Evolutionary conservation across 2,113 vertebrate genomes (phyloP).

Genomic region (Chelonoidis abingdonii): DNA sequence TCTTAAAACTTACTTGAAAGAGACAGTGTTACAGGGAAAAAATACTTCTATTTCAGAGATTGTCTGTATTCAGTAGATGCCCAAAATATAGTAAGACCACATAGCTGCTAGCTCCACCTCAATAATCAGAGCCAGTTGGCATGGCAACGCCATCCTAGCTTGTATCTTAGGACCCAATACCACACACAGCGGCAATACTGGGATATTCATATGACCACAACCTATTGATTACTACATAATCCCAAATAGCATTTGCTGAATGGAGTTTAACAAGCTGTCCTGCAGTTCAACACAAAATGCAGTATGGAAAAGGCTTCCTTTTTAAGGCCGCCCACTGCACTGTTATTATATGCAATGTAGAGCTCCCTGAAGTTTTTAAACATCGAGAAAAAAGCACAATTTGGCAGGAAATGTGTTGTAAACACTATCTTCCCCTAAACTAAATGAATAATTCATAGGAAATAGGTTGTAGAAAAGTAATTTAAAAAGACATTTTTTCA

Average conservation of each 20-base stretch:
- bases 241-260: conserved; percentile 3
- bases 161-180: background rate
- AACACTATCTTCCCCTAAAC: conserved; percentile 40
- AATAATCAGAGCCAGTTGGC: conserved; percentile 29
- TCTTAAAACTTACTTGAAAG: background rate
- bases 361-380: conserved; percentile 49
- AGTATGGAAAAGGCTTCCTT: conserved; percentile 31
- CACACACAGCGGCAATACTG: background rate
- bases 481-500: conserved; percentile 58
- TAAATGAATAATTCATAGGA: conserved; percentile 66
- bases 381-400: conserved; percentile 65
- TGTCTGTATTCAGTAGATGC: background rate
- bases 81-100: background rate
- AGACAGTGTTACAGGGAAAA: background rate
- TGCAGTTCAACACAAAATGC: background rate
- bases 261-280: conserved; percentile 20
- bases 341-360: background rate
- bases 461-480: conserved; percentile 46
- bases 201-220: background rate
- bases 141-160: conserved; percentile 23
- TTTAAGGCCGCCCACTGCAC: conserved; percentile 21
- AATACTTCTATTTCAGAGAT: background rate
- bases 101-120: background rate
- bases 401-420: conserved; percentile 64
- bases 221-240: background rate